phyloP scores from a whole-genome alignment of 2,113 vertebrate species.

The Illadopsis cleaveri region DNA sequence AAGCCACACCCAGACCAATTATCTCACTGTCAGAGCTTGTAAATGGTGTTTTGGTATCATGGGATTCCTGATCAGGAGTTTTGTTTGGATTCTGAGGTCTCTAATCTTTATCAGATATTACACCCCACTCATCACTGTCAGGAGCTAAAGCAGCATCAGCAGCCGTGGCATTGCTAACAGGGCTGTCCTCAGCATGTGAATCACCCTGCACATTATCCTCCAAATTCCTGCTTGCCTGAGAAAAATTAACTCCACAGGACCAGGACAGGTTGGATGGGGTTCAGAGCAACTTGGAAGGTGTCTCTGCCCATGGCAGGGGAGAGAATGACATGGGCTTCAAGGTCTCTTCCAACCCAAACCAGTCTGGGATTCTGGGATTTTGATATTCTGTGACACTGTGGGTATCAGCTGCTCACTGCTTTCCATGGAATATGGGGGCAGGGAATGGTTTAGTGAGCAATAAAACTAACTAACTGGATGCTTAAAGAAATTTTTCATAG shows the following conservation, averaged over 20 bases:
- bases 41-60: conserved; percentile 33
- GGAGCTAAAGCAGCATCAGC: conserved; percentile 15
- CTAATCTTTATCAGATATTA: conserved; percentile 62
- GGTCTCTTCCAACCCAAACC: not conserved
- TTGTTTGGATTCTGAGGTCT: conserved; percentile 44
- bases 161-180: not conserved
- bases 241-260: not conserved
- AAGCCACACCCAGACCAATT: conserved; percentile 43
- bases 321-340: not conserved
- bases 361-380: not conserved
- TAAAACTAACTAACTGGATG: not conserved
- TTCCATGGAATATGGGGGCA: not conserved
- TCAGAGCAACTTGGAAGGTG: not conserved
- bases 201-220: not conserved
- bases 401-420: not conserved
- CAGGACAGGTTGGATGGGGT: not conserved
- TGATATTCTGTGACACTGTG: not conserved
- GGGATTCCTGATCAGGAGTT: conserved; percentile 27
- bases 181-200: not conserved
- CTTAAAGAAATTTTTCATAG: not conserved
- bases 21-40: conserved; percentile 50
- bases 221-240: not conserved
- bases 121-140: conserved; percentile 64
- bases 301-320: not conserved
- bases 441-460: not conserved